Conservation (phyloP, 2,888 invertebrate genomes). For the Podabrus alpinus region DNA sequence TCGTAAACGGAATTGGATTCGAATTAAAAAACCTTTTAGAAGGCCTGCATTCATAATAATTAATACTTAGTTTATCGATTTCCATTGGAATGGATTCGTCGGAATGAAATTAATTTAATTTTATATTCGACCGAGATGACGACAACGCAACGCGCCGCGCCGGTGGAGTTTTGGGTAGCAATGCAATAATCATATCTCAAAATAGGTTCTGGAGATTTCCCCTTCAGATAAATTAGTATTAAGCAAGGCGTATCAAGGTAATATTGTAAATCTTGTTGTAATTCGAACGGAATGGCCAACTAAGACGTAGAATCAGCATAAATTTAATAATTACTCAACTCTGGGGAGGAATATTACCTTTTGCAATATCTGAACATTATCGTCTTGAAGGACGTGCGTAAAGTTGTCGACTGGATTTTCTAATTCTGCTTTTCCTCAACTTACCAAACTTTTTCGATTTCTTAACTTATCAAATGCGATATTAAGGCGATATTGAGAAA, state of each 20-base stretch:
- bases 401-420: conserved; percentile 3
- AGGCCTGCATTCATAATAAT: not conserved
- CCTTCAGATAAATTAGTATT: conserved; percentile 57
- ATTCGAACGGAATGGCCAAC: conserved; percentile 55
- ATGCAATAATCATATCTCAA: conserved; percentile 54
- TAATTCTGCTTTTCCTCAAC: conserved; percentile 10
- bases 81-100: not conserved
- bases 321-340: conserved; percentile 58
- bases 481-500: conserved; percentile 46
- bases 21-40: not conserved
- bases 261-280: conserved; percentile 59
- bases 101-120: not conserved
- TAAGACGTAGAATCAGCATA: conserved; percentile 61
- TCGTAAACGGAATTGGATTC: not conserved
- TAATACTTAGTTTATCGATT: not conserved
- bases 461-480: conserved; percentile 44
- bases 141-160: too few relatives aligned
- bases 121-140: conserved; percentile 14
- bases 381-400: conserved; percentile 1
- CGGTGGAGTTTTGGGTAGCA: conserved; percentile 22
- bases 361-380: conserved; percentile 29
- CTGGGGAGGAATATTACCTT: conserved; percentile 46
- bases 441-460: conserved; percentile 43
- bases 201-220: conserved; percentile 38
- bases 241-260: conserved; percentile 57